Conservation (phyloP, 2,113 vertebrate genomes). For the Pithys albifrons region DNA sequence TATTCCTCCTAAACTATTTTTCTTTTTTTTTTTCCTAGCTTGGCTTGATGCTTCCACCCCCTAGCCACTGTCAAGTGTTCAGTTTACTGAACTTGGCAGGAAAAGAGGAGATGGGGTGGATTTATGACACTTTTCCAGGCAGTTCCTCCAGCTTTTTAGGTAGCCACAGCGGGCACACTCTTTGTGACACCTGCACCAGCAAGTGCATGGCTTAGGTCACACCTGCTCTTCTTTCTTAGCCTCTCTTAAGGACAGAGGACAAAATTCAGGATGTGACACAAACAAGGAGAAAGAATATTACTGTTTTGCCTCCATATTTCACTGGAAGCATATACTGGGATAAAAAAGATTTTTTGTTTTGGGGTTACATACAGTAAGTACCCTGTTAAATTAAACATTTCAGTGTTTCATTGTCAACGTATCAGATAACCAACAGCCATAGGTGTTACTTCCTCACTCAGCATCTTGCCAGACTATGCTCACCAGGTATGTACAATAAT, state of each 20-base stretch:
- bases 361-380: neutral
- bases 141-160: neutral
- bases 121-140: neutral
- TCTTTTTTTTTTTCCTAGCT: neutral
- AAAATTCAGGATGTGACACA: neutral
- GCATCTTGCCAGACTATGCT: neutral
- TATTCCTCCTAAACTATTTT: neutral
- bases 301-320: neutral
- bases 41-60: neutral
- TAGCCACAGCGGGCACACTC: neutral
- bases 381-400: neutral
- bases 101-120: neutral
- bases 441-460: neutral
- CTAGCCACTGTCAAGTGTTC: neutral
- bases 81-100: neutral
- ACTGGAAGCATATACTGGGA: neutral
- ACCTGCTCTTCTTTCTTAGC: neutral
- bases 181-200: neutral
- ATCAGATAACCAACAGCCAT: neutral
- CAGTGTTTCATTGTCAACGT: neutral
- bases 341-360: neutral
- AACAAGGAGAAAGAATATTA: neutral
- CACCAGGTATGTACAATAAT: neutral
- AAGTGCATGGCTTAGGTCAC: neutral
- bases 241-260: neutral